phyloP scores from a whole-genome alignment of 2,888 invertebrate species.

The Oxyscelio sp. region DNA sequence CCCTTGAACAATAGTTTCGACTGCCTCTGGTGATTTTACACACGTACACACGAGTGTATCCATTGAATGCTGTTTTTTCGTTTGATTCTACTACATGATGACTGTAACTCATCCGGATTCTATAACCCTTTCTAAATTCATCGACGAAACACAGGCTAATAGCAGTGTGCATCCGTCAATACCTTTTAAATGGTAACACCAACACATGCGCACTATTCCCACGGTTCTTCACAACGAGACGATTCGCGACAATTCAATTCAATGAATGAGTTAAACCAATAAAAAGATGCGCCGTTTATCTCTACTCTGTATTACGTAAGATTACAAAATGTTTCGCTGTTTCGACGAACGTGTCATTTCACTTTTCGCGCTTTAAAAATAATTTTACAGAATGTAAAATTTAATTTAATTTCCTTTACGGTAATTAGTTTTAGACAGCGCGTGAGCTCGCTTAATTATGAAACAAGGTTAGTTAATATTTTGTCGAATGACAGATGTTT shows the following conservation, averaged over 20 bases:
- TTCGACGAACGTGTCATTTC: conserved; percentile 3
- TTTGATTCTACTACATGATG: conserved; percentile 33
- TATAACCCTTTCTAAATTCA: too few species aligned
- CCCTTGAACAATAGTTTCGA: conserved; percentile 49
- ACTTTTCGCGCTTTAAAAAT: neutral
- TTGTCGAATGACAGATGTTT: neutral
- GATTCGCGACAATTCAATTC: too few species aligned
- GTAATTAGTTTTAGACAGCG: neutral
- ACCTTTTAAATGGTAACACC: too few species aligned
- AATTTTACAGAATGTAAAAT: too few species aligned
- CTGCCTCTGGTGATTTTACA: conserved; percentile 38
- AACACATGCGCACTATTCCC: too few species aligned
- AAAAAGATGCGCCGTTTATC: conserved; percentile 29
- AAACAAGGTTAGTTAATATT: neutral
- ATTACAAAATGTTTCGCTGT: neutral
- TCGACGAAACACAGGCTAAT: too few species aligned
- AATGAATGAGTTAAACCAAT: conserved; percentile 32
- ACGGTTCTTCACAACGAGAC: too few species aligned
- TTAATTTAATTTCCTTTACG: neutral
- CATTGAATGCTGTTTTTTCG: conserved; percentile 49
- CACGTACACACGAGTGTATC: neutral
- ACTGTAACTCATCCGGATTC: too few species aligned
- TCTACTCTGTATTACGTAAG: neutral
- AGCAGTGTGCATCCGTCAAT: too few species aligned
- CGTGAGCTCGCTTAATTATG: neutral